A percentile compares a stretch with the other conserved stretches of the same genome.
Conservation (phyloP, 2,113 vertebrate genomes). For the Bubo bubo region DNA sequence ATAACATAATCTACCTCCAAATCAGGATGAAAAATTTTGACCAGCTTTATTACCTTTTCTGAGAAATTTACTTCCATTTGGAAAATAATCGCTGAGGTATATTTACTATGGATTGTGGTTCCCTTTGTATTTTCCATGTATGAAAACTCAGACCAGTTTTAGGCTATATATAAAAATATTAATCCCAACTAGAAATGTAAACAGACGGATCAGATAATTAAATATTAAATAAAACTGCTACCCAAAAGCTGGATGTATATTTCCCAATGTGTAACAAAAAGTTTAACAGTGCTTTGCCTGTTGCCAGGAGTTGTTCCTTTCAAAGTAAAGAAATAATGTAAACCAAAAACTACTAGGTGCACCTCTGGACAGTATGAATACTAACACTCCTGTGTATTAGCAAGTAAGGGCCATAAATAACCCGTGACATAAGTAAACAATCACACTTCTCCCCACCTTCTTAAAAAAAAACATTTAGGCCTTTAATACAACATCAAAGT, state of each 20-base stretch:
- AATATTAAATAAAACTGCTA: background rate
- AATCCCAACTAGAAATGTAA: background rate
- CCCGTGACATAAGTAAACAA: background rate
- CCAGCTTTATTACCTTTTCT: background rate
- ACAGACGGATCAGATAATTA: background rate
- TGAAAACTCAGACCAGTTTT: background rate
- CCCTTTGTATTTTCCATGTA: background rate
- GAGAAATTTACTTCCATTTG: background rate
- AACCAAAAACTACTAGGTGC: background rate
- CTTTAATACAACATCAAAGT: background rate
- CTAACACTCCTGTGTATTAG: background rate
- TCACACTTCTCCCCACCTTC: background rate
- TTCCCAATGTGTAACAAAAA: background rate
- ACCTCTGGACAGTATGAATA: background rate
- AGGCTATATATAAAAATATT: background rate
- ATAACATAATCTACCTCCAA: background rate
- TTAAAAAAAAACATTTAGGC: background rate
- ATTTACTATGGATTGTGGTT: background rate
- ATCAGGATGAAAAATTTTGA: background rate
- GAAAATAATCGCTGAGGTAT: background rate
- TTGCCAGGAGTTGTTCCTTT: background rate
- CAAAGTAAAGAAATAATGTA: background rate
- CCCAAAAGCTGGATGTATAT: background rate
- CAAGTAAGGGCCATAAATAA: background rate
- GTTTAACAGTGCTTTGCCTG: background rate